phyloP scores from a whole-genome alignment of 2,113 vertebrate genomes.

The Phoxinus phoxinus region DNA sequence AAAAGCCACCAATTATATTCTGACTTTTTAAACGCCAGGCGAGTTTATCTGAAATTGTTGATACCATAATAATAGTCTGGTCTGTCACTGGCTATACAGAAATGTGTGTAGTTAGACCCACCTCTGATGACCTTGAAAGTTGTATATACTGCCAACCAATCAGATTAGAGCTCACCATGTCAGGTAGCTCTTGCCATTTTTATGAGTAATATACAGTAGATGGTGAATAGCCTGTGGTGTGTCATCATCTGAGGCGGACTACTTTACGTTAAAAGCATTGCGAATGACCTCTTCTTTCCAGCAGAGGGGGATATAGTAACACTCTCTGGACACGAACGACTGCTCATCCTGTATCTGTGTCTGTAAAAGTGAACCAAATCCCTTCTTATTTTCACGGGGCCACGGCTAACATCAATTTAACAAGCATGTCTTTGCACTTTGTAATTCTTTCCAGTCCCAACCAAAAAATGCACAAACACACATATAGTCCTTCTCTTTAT shows the following conservation, averaged over 20 bases:
- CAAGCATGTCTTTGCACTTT: constrained; percentile 3
- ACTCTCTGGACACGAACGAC: background rate
- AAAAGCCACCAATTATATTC: background rate
- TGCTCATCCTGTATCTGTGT: background rate
- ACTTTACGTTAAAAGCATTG: background rate
- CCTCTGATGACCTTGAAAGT: background rate
- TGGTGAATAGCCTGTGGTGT: background rate
- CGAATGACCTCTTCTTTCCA: constrained; percentile 27
- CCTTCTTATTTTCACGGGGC: background rate
- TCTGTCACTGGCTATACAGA: background rate
- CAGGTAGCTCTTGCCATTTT: background rate
- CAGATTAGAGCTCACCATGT: background rate
- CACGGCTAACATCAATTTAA: background rate
- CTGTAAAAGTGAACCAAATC: background rate
- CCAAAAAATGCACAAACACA: background rate
- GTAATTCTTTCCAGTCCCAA: background rate
- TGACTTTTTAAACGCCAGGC: background rate
- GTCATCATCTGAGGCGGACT: background rate
- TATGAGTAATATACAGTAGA: background rate
- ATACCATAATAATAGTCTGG: background rate
- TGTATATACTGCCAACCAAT: background rate
- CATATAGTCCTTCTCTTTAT: background rate
- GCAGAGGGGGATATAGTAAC: constrained; percentile 41
- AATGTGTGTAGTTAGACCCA: background rate
- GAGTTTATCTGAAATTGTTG: constrained; percentile 1